Percentiles rank a stretch among this genome's conserved stretches.
These are phyloP conservation scores for Decapterus maruadsi DNA, from an alignment of 2,797 vertebrate species.

Conservation along the genomic window DNA sequence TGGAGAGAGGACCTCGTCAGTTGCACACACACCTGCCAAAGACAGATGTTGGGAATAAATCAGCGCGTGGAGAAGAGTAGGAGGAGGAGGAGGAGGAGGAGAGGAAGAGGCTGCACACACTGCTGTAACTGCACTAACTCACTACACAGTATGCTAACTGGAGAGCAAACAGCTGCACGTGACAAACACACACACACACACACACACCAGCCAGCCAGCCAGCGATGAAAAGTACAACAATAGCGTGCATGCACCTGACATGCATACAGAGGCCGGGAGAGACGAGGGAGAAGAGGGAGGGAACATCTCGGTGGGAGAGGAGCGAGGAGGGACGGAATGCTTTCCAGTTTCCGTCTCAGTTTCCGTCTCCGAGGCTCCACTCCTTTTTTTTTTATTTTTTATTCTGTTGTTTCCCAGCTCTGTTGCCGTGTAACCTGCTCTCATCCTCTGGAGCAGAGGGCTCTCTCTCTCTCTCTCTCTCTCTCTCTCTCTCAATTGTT, in stretches of 20 bases:
- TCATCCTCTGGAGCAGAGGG: conserved; percentile 60
- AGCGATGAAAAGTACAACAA: conserved; percentile 73
- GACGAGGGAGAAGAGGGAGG: conserved; percentile 1
- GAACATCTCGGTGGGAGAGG: conserved; percentile 26
- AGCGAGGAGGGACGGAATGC: background rate
- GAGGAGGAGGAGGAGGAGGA: too few species aligned
- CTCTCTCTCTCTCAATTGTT: conserved; percentile 70
- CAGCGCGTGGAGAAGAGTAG: conserved; percentile 54
- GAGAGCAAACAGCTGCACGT: conserved; percentile 83
- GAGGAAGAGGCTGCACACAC: conserved; percentile 66
- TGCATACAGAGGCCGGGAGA: conserved; percentile 54
- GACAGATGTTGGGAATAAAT: conserved; percentile 87
- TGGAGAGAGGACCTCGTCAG: conserved; percentile 74
- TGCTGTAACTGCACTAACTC: conserved; percentile 72
- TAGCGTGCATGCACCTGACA: conserved; percentile 75
- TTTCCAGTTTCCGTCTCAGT: conserved; percentile 59
- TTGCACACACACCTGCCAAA: conserved; percentile 85
- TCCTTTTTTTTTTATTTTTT: conserved; percentile 44
- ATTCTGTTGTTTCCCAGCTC: background rate
- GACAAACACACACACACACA: conserved; percentile 70
- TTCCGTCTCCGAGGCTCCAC: conserved; percentile 52
- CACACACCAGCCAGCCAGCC: background rate
- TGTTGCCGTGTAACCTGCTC: conserved; percentile 66
- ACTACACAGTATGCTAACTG: conserved; percentile 66
- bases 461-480: too few species aligned